A percentile compares a stretch with the other conserved stretches of the same genome.
Conservation (phyloP, 1,140 invertebrate species). For the Sitophilus oryzae region DNA sequence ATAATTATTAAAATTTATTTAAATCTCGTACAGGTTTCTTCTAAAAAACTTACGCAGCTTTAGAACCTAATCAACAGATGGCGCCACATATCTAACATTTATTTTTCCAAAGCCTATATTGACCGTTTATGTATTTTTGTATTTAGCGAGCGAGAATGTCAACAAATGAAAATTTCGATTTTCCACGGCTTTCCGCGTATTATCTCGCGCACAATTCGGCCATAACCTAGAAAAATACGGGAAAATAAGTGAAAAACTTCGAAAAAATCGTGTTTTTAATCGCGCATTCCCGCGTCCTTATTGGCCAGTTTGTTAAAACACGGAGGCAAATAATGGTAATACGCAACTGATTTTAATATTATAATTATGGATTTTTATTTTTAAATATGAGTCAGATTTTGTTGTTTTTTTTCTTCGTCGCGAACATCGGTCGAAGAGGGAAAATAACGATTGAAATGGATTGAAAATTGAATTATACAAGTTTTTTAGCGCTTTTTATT, state of each 20-base stretch:
- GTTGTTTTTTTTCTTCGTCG: constrained; percentile 6
- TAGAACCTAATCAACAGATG: neutral
- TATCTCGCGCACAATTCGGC: no score
- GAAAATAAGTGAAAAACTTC: no score
- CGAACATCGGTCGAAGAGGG: no score
- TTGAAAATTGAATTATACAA: no score
- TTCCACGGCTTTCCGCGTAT: neutral
- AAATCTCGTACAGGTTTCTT: neutral
- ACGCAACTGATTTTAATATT: neutral
- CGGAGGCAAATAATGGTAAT: no score
- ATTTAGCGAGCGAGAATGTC: no score
- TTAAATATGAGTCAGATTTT: constrained; percentile 12
- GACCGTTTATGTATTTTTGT: neutral
- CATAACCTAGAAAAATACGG: neutral
- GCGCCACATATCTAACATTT: neutral
- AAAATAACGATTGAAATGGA: no score
- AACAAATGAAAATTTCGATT: constrained; percentile 3
- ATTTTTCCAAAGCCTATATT: neutral
- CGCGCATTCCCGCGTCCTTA: no score
- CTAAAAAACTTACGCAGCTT: neutral
- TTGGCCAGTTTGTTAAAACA: no score
- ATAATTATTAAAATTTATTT: neutral
- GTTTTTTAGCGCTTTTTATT: no score
- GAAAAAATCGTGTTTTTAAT: no score
- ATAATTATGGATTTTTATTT: constrained; percentile 14